Percentiles rank a stretch among this genome's conserved stretches.
These are phyloP conservation scores for Lacanobia oleracea DNA, from an alignment of 2,888 invertebrate species.

Conservation along the genomic window DNA sequence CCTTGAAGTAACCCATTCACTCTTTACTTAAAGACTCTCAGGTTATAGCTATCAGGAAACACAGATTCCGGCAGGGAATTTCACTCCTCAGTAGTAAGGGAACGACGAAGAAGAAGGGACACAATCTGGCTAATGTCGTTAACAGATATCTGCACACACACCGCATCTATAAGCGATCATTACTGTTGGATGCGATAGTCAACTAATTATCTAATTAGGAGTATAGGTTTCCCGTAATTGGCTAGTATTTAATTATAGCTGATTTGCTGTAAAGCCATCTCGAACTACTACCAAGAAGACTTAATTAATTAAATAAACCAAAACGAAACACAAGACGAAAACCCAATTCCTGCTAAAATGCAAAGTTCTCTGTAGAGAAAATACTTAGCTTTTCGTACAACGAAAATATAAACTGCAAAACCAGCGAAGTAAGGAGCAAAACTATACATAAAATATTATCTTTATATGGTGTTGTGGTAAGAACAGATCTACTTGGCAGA, in stretches of 20 bases:
- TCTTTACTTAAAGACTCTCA: no score
- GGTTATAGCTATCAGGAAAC: no score
- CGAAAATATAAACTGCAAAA: conserved; percentile 17
- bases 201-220: neutral
- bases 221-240: neutral
- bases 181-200: neutral
- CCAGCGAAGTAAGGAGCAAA: neutral
- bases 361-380: conserved; percentile 12
- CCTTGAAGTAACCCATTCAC: no score
- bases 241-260: neutral
- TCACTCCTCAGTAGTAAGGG: neutral
- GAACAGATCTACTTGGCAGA: conserved; percentile 69
- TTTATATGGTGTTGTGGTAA: conserved; percentile 46
- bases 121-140: neutral
- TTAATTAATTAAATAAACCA: neutral
- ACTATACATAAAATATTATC: conserved; percentile 34
- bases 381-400: neutral
- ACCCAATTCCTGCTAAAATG: conserved; percentile 3
- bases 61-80: no score
- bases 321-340: neutral
- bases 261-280: neutral
- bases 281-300: neutral
- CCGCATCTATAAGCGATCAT: neutral
- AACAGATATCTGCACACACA: no score
- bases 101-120: neutral